phyloP scores from a whole-genome alignment of 2,797 vertebrate species.

The Rhinichthys osculus region DNA sequence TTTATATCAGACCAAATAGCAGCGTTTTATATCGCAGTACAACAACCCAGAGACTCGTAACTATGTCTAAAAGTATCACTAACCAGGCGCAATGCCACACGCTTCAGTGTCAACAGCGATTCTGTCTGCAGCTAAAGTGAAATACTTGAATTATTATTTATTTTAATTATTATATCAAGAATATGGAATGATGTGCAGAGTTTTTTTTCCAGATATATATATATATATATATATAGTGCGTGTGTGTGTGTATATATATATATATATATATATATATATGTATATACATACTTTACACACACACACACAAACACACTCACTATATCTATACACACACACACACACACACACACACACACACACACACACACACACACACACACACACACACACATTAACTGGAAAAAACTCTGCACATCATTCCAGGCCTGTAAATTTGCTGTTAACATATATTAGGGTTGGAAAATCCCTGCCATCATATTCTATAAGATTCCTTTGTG shows the following conservation, averaged over 20 bases:
- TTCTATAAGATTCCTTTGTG: conserved; percentile 57
- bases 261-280: too few species aligned
- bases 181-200: too few species aligned
- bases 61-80: conserved; percentile 4
- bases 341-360: too few species aligned
- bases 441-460: conserved; percentile 17
- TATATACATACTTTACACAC: too few species aligned
- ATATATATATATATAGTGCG: too few species aligned
- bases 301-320: too few species aligned
- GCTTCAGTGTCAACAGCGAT: not conserved
- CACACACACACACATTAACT: not conserved
- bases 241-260: too few species aligned
- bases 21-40: not conserved
- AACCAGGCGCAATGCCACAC: not conserved
- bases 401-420: not conserved
- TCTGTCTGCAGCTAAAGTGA: not conserved
- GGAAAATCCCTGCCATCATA: conserved; percentile 65
- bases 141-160: not conserved
- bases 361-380: too few species aligned
- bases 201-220: too few species aligned
- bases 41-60: conserved; percentile 16
- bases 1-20: not conserved
- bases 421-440: conserved; percentile 26
- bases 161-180: too few species aligned
- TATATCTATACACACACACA: too few species aligned